Evolutionary conservation across 2,113 vertebrate species (phyloP).

Genomic region (Acrocephalus arundinaceus): DNA sequence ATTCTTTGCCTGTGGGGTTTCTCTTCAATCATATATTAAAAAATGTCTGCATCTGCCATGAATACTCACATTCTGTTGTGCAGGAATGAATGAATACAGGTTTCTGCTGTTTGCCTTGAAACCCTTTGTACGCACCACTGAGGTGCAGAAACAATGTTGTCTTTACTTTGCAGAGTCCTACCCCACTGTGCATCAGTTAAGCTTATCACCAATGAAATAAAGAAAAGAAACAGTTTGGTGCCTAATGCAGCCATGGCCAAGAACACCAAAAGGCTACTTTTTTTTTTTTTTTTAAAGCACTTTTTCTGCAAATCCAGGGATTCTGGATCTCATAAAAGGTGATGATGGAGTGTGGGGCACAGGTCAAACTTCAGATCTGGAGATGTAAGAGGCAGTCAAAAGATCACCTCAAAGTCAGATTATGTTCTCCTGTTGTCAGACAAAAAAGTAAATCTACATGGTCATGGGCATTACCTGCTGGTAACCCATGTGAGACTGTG

Average conservation of each 20-base stretch:
- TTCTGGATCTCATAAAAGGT: background rate
- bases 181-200: background rate
- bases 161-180: background rate
- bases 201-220: background rate
- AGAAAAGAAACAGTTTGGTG: background rate
- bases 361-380: background rate
- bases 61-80: background rate
- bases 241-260: background rate
- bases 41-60: background rate
- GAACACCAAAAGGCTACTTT: background rate
- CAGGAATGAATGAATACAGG: background rate
- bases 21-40: background rate
- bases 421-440: background rate
- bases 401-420: background rate
- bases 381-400: background rate
- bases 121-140: background rate
- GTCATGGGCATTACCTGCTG: background rate
- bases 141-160: background rate
- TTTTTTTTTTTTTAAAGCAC: background rate
- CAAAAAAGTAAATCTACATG: background rate
- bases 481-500: background rate
- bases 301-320: background rate
- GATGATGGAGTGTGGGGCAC: fast-evolving
- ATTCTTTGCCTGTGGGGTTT: background rate
- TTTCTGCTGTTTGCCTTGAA: background rate